phyloP scores from a whole-genome alignment of 2,797 vertebrate species.

The Caiman crocodilus region DNA sequence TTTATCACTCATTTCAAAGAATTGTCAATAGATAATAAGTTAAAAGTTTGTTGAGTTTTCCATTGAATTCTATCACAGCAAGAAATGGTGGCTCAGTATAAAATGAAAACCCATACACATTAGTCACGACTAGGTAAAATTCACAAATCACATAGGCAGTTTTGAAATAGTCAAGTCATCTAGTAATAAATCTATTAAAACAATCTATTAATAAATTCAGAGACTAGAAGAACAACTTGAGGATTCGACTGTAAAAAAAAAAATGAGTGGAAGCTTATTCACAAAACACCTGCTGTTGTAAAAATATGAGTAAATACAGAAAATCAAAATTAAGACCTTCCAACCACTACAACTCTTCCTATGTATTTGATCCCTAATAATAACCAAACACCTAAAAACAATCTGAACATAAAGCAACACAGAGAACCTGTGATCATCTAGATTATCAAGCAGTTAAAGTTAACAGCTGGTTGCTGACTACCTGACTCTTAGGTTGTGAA shows the following conservation, averaged over 20 bases:
- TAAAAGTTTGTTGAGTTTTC: background rate
- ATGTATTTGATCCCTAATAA: background rate
- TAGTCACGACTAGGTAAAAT: background rate
- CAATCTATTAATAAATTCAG: background rate
- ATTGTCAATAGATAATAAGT: background rate
- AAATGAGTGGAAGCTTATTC: background rate
- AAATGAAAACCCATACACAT: background rate
- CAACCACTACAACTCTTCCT: background rate
- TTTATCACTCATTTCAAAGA: background rate
- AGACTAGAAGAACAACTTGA: background rate
- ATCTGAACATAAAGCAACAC: no score
- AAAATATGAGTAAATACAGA: background rate
- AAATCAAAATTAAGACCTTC: background rate
- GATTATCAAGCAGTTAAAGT: no score
- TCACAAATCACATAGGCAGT: no score
- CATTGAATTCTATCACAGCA: background rate
- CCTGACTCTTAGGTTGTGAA: no score
- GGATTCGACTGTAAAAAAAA: background rate
- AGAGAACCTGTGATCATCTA: no score
- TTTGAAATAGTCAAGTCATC: no score
- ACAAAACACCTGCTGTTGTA: background rate
- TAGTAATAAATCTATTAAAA: no score
- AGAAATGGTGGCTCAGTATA: background rate
- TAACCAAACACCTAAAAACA: background rate
- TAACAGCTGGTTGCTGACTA: no score